Evolutionary conservation across 2,113 vertebrate genomes (phyloP), one percentile per base, ranked within the genome.

Genomic region (Takifugu flavidus): DNA sequence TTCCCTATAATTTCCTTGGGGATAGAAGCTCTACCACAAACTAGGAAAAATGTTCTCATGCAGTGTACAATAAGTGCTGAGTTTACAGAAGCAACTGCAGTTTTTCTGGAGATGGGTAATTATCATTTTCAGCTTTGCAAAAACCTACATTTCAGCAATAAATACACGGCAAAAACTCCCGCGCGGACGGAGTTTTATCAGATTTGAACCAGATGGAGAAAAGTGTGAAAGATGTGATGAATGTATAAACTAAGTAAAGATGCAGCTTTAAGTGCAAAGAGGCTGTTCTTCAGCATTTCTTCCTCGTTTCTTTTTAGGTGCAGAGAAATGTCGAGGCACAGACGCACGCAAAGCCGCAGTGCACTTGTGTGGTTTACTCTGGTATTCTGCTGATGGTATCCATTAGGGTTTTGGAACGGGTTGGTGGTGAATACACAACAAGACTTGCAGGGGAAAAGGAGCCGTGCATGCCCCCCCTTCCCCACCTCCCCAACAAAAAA

Each of bases 321-420:
- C 45, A 43, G 65, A 70, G 58, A 53, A 83, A 64, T 53, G 4
- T 55, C 25, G 59, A 85, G 62, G 73, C 70, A 77, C 75, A 82
- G 80, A 80, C 81, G 86, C 81, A 78, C 77, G 69, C 46, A 57
- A 76, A 84, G 77, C 86, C 86, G 80, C 80, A 84, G 73, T 80
- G 83, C 82, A 78, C 82, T 77, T 83, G 81, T 86, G 83, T 45
- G 84, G 86, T 89, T 85, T 81, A 73, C 77, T 78, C 75, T 83
- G 84, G 84, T 82, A 87, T 87, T 89, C 82, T 87, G 82, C 84
- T 87, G 84, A 86, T 79, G 79, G 84, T 74, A 86, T 85, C 80
- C 82, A 87, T 89, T 84, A 87, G 67, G 65, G 59, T 82, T 74
- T 5, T 14, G 31, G 67, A 26, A 26, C 15, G 39, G 45, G 45